phyloP scores from a whole-genome alignment of 1,140 invertebrate species.

The Dryas iulia region DNA sequence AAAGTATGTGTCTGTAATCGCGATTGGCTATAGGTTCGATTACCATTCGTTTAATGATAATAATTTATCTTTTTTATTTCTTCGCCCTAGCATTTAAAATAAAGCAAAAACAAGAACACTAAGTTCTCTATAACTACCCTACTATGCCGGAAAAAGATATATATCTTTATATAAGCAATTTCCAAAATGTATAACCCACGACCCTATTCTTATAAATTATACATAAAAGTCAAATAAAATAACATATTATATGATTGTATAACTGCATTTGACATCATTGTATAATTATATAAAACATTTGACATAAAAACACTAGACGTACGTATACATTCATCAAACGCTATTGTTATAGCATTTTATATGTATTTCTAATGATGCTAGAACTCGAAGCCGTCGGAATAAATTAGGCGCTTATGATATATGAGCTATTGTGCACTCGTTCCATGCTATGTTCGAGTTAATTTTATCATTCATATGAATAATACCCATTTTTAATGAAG shows the following conservation, averaged over 20 bases:
- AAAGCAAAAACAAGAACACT: too few relatives aligned
- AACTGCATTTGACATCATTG: neutral
- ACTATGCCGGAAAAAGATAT: too few relatives aligned
- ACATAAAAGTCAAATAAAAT: neutral
- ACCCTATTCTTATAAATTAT: too few relatives aligned
- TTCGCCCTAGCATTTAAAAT: too few relatives aligned
- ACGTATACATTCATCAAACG: neutral
- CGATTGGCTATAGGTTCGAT: too few relatives aligned
- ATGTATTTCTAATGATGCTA: constrained; percentile 5
- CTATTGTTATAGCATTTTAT: neutral
- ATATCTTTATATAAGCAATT: too few relatives aligned
- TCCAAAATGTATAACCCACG: too few relatives aligned
- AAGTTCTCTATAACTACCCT: too few relatives aligned
- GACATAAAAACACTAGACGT: neutral
- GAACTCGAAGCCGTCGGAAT: constrained; percentile 27
- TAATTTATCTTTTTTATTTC: too few relatives aligned
- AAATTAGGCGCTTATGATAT: constrained; percentile 34
- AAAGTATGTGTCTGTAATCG: too few relatives aligned
- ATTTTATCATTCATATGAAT: neutral
- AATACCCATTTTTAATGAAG: neutral
- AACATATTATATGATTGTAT: neutral
- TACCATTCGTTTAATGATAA: too few relatives aligned
- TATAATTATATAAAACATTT: neutral
- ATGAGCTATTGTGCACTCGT: constrained; percentile 34
- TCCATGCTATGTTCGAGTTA: neutral